Evolutionary conservation across 1,140 invertebrate species (phyloP), one percentile per base, ranked within the genome.

Genomic region (Bombus breviceps): DNA sequence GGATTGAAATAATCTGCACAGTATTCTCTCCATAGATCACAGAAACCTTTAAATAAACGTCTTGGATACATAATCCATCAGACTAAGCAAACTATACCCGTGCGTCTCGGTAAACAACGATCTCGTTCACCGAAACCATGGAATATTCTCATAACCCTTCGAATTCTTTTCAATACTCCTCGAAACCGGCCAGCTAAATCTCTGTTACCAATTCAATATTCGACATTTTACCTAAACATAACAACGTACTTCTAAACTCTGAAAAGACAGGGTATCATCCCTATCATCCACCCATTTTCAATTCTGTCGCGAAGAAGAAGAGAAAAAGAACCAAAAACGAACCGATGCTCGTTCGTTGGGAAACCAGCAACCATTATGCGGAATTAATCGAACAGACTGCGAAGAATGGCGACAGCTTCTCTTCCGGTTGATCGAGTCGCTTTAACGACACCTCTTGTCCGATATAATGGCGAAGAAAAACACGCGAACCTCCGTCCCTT

Each of bases 301-400:
- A 28, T n/a, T 9, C 22, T 39, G 39, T 47, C 3, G 5, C 4
- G 8, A 59, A 25, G 25, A 28, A n/a, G 0, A 62, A 28, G 28
- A 62, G 10, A n/a, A 15, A 75, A 57, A 9, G 5, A 28, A 22
- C 10, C 5, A 34, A n/a, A 25, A 15, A 53, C 41, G n/a, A 43
- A 41, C n/a, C 18, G 64, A 34, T 25, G 53, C 22, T 37, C 25
- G 41, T 37, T n/a, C 15, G 28, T 64, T n/a, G 13, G 18, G 18
- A 62, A 73, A 47, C n/a, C 28, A 1, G 25, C 34, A 22, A 2
- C 77, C 47, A 74, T 80, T 81, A 71, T 77, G 59, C 37, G 47
- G 71, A 88, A 89, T 88, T 84, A 83, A 88, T 89, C 85, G 86
- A 57, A 85, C 10, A 76, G 37, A 13, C 12, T 0, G 6, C 10